Conservation (phyloP, 2,888 invertebrate genomes). For the Acanthosoma haemorrhoidale region DNA sequence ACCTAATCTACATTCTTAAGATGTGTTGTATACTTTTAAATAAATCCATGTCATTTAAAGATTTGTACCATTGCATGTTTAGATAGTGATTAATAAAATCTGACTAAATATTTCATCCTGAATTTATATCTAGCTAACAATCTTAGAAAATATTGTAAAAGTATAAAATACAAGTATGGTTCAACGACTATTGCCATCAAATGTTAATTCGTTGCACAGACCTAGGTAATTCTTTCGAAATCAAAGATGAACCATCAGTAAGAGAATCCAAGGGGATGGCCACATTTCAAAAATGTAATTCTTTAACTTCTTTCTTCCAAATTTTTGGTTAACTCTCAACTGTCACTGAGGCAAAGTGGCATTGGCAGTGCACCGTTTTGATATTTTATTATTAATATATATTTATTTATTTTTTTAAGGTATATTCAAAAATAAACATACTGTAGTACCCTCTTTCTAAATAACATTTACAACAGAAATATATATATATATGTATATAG, state of each 20-base stretch:
- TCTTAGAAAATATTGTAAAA: slow-evolving; percentile 23
- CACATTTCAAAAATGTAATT: not conserved
- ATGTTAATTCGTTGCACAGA: slow-evolving; percentile 8
- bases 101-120: not conserved
- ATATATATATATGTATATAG: not conserved
- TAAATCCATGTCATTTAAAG: not conserved
- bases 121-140: slow-evolving; percentile 13
- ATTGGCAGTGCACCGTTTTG: slow-evolving; percentile 26
- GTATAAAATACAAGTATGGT: slow-evolving; percentile 19
- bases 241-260: not conserved
- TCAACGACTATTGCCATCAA: slow-evolving; percentile 23
- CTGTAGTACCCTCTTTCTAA: not conserved
- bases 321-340: not conserved
- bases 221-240: not conserved
- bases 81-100: no score
- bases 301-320: not conserved
- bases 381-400: no score
- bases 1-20: no score
- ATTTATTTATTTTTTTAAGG: slow-evolving; percentile 1
- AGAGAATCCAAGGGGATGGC: not conserved
- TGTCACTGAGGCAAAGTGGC: not conserved
- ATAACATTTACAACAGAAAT: slow-evolving; percentile 6
- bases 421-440: not conserved
- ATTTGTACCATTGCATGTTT: not conserved
- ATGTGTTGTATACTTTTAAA: no score